Conservation (phyloP, 2,113 vertebrate species). For the Aegotheles bennettii region DNA sequence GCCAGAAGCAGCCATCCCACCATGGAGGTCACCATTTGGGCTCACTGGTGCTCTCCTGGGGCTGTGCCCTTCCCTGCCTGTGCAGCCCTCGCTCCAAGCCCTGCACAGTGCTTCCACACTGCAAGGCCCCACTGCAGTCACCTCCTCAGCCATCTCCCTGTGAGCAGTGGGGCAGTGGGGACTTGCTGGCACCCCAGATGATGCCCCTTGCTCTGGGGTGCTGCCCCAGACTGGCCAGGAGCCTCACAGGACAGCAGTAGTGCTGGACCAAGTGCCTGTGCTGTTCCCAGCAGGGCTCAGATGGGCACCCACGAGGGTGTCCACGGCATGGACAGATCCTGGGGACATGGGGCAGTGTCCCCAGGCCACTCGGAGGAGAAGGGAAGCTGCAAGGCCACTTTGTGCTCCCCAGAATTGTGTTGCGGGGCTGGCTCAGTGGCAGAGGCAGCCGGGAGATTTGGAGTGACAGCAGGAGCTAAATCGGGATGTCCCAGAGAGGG, state of each 20-base stretch:
- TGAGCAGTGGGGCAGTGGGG: not conserved
- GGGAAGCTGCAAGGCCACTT: not conserved
- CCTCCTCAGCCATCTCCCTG: accelerated
- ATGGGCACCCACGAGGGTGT: not conserved
- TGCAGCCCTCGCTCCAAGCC: not conserved
- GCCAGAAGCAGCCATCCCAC: accelerated
- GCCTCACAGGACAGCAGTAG: not conserved
- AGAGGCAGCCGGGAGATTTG: not conserved
- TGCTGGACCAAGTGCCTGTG: accelerated
- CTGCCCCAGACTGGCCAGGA: not conserved
- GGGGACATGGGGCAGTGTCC: accelerated
- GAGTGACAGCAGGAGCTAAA: slow-evolving; percentile 57
- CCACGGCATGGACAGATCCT: accelerated
- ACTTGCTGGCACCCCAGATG: too few species aligned
- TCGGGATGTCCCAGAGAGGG: slow-evolving; percentile 8
- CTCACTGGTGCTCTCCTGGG: accelerated
- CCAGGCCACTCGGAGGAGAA: not conserved
- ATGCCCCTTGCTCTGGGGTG: not conserved
- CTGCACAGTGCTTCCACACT: accelerated
- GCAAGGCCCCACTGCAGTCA: accelerated
- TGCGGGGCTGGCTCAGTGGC: accelerated
- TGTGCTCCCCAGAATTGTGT: not conserved
- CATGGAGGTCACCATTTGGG: not conserved
- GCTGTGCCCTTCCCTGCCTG: not conserved
- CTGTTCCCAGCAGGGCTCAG: not conserved